A percentile compares a stretch with the other conserved stretches of the same genome.
These are phyloP conservation scores for Dicrurus megarhynchus DNA, from an alignment of 2,113 vertebrate genomes.

Conservation along the genomic window DNA sequence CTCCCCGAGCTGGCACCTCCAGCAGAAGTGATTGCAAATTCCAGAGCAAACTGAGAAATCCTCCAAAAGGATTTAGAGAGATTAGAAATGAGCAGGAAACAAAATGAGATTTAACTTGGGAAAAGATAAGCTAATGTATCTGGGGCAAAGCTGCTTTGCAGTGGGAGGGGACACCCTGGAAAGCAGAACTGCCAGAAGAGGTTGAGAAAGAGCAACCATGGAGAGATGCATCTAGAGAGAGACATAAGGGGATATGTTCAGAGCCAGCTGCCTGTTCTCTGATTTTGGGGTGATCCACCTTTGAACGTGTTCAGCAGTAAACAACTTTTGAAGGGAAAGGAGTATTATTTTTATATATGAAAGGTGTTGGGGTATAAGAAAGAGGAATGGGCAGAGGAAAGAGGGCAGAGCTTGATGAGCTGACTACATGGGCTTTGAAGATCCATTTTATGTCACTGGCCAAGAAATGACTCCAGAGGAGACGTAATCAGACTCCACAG, in stretches of 20 bases:
- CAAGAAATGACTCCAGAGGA: neutral
- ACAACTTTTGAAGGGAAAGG: neutral
- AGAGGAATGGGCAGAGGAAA: neutral
- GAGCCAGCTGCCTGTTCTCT: neutral
- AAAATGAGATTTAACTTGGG: slow-evolving; percentile 53
- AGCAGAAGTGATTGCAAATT: neutral
- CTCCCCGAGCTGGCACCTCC: neutral
- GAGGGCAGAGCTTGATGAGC: neutral
- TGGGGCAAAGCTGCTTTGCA: slow-evolving; percentile 29
- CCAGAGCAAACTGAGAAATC: slow-evolving; percentile 32
- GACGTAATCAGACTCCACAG: neutral
- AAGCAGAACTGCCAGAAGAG: neutral
- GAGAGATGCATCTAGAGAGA: neutral
- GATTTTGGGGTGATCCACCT: neutral
- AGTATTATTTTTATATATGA: neutral
- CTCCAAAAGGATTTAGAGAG: slow-evolving; percentile 40
- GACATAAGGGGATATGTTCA: neutral
- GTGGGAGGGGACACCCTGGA: neutral
- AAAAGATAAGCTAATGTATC: slow-evolving; percentile 43
- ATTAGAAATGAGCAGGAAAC: slow-evolving; percentile 58
- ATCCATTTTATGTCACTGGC: neutral
- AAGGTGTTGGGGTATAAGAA: neutral
- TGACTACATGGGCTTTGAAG: neutral
- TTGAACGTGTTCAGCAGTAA: neutral
- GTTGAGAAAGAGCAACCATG: neutral